A percentile compares a stretch with the other conserved stretches of the same genome.
Conservation (phyloP, 2,797 vertebrate genomes). For the Sitta carolinensis region DNA sequence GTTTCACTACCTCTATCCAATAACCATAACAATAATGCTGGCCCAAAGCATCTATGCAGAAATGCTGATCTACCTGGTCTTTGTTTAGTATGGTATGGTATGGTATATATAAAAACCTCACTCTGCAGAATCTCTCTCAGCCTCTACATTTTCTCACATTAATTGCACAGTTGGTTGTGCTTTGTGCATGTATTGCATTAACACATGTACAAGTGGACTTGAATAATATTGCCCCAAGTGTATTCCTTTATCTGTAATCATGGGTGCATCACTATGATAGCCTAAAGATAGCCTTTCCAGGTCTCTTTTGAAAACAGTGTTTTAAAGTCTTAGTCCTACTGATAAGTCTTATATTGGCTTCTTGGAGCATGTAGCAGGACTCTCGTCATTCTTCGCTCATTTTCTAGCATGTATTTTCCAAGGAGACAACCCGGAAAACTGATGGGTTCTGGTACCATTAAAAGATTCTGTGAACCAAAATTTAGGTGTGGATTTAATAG, state of each 20-base stretch:
- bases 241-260: neutral
- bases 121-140: neutral
- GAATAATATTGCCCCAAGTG: neutral
- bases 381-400: rapidly evolving
- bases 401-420: neutral
- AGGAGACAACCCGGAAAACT: neutral
- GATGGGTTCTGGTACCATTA: neutral
- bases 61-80: neutral
- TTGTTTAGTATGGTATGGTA: no score
- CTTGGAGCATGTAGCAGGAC: neutral
- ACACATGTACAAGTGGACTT: neutral
- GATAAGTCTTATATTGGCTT: neutral
- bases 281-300: neutral
- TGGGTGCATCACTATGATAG: neutral
- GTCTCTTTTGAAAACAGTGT: neutral
- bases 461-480: neutral
- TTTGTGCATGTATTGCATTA: neutral
- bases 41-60: neutral
- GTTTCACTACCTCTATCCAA: neutral
- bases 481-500: neutral
- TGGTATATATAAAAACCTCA: neutral
- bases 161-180: neutral
- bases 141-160: neutral
- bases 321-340: neutral
- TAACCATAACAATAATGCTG: neutral